A percentile compares a stretch with the other conserved stretches of the same genome.
Evolutionary conservation across 2,797 vertebrate species (phyloP).

Genomic region (Sciurus carolinensis): DNA sequence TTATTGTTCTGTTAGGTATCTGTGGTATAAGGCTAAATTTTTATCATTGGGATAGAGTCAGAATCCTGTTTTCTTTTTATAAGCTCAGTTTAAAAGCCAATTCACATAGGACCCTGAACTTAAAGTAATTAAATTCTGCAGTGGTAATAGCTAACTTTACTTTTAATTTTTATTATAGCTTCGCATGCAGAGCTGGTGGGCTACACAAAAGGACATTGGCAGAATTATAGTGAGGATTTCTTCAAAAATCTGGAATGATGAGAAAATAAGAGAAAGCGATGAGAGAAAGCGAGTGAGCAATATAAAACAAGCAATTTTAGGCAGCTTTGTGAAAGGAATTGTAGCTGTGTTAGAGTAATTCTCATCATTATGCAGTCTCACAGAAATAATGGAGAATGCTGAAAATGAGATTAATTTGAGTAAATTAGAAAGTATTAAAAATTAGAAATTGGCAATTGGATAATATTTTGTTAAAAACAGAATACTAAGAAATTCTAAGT

Average conservation of each 20-base stretch:
- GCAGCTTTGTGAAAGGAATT: slow-evolving; percentile 73
- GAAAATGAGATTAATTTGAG: slow-evolving; percentile 45
- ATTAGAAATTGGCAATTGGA: slow-evolving; percentile 31
- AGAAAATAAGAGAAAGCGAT: slow-evolving; percentile 83
- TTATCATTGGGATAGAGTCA: slow-evolving; percentile 27
- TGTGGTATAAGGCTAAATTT: slow-evolving; percentile 41
- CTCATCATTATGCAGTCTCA: slow-evolving; percentile 32
- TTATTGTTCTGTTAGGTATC: background rate
- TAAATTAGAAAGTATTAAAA: slow-evolving; percentile 69
- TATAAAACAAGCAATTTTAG: slow-evolving; percentile 69
- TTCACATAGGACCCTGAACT: slow-evolving; percentile 70
- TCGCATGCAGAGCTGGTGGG: slow-evolving; percentile 85
- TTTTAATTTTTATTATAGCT: slow-evolving; percentile 85
- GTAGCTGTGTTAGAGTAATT: slow-evolving; percentile 43
- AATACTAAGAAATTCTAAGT: no score
- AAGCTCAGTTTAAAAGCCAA: slow-evolving; percentile 38
- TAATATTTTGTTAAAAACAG: no score
- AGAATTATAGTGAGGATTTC: slow-evolving; percentile 86
- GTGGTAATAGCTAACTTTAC: slow-evolving; percentile 76
- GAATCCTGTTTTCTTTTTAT: slow-evolving; percentile 47
- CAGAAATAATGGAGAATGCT: slow-evolving; percentile 41
- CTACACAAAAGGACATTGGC: slow-evolving; percentile 83
- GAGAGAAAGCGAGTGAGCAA: slow-evolving; percentile 84
- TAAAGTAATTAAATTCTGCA: slow-evolving; percentile 70
- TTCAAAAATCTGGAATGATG: slow-evolving; percentile 85